Conservation (phyloP, 2,797 vertebrate species). For the Coendou prehensilis region DNA sequence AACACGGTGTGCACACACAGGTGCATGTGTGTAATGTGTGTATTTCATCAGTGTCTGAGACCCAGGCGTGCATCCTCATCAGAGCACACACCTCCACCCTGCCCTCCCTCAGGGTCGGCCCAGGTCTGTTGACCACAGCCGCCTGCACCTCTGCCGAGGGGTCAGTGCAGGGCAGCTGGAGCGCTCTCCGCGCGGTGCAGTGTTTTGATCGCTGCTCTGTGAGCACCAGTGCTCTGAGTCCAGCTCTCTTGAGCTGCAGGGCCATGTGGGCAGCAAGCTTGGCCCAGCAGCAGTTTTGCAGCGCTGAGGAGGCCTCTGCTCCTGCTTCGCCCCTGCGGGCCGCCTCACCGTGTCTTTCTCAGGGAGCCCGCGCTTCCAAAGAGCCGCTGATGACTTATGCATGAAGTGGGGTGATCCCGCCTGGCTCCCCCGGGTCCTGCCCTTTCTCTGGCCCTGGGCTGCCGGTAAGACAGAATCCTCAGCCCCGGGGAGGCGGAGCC, state of each 20-base stretch:
- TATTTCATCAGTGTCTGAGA: background rate
- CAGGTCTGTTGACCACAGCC: background rate
- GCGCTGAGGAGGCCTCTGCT: background rate
- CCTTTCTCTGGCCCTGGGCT: conserved; percentile 56
- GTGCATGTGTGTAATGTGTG: background rate
- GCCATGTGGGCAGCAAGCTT: background rate
- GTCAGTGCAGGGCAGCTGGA: too few species aligned
- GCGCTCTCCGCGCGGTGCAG: accelerated
- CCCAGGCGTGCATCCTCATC: background rate
- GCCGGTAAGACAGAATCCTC: conserved; percentile 51
- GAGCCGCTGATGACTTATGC: conserved; percentile 72
- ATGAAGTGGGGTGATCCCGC: conserved; percentile 66
- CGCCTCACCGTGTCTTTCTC: background rate
- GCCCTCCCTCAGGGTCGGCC: background rate
- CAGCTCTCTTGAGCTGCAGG: background rate
- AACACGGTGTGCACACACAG: too few species aligned
- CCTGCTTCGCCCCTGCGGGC: background rate
- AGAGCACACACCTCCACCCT: too few species aligned
- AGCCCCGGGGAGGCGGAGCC: conserved; percentile 54
- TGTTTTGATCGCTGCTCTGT: background rate
- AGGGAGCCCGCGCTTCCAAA: background rate
- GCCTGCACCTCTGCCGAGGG: background rate
- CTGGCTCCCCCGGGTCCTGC: conserved; percentile 69
- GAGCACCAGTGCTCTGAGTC: background rate
- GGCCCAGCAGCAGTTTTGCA: background rate